Evolutionary conservation across 2,797 vertebrate genomes (phyloP).

Genomic region (Eulemur albifrons): DNA sequence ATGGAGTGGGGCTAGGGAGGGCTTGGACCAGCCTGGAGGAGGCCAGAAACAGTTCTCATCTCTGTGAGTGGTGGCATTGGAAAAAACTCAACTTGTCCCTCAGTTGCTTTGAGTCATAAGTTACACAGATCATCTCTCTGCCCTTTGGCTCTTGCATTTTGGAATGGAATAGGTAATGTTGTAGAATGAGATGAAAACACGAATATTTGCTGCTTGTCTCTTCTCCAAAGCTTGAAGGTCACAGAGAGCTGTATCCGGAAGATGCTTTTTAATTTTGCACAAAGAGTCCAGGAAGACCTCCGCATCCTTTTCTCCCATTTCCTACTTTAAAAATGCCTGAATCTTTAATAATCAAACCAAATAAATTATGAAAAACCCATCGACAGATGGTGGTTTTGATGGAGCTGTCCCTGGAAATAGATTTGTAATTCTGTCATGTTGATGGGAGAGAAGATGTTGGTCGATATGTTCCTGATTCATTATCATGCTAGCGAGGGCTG

Average conservation of each 20-base stretch:
- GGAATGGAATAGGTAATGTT: background rate
- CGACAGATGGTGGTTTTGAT: conserved; percentile 57
- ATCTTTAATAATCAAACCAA: conserved; percentile 63
- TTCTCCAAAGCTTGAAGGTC: background rate
- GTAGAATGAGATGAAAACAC: background rate
- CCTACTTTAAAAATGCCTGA: background rate
- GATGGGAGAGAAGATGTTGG: conserved; percentile 43
- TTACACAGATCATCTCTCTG: background rate
- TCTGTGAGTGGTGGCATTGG: background rate
- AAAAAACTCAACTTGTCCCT: background rate
- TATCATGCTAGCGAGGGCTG: conserved; percentile 4
- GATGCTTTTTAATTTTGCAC: conserved; percentile 5
- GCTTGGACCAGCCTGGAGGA: no score
- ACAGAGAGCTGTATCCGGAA: background rate
- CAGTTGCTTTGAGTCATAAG: background rate
- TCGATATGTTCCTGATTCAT: conserved; percentile 37
- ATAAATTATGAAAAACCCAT: conserved; percentile 51
- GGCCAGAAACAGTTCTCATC: background rate
- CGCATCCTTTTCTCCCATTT: background rate
- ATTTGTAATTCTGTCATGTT: conserved; percentile 57
- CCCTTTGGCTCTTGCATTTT: background rate
- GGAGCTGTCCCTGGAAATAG: conserved; percentile 52
- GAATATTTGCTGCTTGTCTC: background rate
- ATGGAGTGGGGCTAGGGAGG: background rate
- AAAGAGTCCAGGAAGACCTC: background rate